Percentiles rank a stretch among this genome's conserved stretches.
Evolutionary conservation across 2,113 vertebrate genomes (phyloP).

Genomic region (Brachypteracias leptosomus): DNA sequence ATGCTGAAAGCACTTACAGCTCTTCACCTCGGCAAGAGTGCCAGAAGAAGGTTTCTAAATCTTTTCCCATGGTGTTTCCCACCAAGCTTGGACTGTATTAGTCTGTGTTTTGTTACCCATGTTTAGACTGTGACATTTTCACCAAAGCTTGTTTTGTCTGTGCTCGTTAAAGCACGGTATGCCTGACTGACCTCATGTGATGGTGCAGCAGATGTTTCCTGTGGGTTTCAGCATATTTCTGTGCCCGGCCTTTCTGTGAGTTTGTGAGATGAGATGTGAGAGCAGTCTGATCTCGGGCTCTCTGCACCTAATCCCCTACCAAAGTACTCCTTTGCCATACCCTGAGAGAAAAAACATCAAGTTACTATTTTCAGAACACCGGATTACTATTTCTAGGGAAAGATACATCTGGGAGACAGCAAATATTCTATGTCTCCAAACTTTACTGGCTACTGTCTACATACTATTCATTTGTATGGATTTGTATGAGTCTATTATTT

Average conservation of each 20-base stretch:
- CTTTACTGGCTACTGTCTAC: background rate
- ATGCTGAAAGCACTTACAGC: background rate
- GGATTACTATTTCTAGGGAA: background rate
- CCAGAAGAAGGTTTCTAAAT: background rate
- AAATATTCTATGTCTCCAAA: background rate
- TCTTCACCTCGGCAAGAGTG: background rate
- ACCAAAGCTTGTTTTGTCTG: conserved; percentile 61
- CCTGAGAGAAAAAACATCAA: background rate
- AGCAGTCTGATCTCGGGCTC: background rate
- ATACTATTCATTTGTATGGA: background rate
- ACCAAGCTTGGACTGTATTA: background rate
- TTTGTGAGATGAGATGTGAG: rapidly evolving
- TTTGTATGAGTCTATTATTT: background rate
- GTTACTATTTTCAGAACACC: background rate
- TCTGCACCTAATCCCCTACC: background rate
- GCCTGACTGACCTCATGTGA: conserved; percentile 36
- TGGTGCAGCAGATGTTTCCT: conserved; percentile 4
- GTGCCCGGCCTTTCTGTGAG: background rate
- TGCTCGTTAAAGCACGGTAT: background rate
- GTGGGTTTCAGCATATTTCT: conserved; percentile 25
- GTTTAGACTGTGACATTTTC: conserved; percentile 59
- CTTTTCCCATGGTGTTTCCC: conserved; percentile 36
- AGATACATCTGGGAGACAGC: background rate
- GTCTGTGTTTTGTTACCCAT: conserved; percentile 41
- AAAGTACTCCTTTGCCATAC: background rate